Base-by-base conservation (phyloP, 1,140 invertebrate species). In the Whitmania pigra region DNA sequence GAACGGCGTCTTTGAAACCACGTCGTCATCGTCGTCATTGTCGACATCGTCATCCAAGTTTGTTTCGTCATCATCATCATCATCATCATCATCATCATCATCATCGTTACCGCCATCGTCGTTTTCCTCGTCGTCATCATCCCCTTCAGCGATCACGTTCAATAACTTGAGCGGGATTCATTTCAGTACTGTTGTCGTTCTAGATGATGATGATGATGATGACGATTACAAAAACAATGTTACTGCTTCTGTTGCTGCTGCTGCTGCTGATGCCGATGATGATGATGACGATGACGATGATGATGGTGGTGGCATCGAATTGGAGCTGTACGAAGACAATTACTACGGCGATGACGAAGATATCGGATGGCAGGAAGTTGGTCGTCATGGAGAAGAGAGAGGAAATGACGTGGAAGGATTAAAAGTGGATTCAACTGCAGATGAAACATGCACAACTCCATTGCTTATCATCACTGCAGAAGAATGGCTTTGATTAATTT, bases 61-160 rank as follows among this genome's bases (percentile, higher is more conserved):
- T n/a, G n/a, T 29, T 22, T 13, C 66, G 2, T 2, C 31, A 31
- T 27, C 66, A 13, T 67, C 66, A 67, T 27, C 66, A 67, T 25
- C 31, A 67, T 27, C 66, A 67, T n/a, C 66, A 67, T 25, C 66
- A 67, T n/a, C 66, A 67, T 67, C 66, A 67, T 67, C 66, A 31
- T 67, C 66, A 67, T 31, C 66, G 11, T 67, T 13, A 31, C 11
- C 66, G 13, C 11, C 66, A 67, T 20, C 66, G 13, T 20, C 66
- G 13, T 31, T 13, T 4, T 25, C 66, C 2, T 25, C 66, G 13
- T 25, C 66, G 13, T 25, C 31, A 67, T 25, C 66, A 67, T 67
- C 66, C 0, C 9, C 22, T 63, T 17, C 22, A n/a, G 15, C 22
- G 57, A 31, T 25, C 22, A 1, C 11, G 57, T 63, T 63, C 57